phyloP scores from a whole-genome alignment of 2,797 vertebrate species.

The Paedocypris micromegethes region DNA sequence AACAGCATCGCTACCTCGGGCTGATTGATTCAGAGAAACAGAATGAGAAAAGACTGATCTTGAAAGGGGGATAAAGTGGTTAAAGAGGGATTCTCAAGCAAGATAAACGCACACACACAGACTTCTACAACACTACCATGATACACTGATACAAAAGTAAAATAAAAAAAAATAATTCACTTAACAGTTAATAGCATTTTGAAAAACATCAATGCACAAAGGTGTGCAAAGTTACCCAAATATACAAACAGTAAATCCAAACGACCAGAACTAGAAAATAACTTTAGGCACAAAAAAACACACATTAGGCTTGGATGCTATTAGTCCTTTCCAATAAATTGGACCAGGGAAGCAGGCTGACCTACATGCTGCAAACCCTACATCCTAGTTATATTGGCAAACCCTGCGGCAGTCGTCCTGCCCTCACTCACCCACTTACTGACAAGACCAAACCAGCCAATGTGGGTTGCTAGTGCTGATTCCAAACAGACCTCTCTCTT shows the following conservation, averaged over 20 bases:
- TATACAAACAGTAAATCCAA: too few relatives aligned
- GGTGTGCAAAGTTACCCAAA: too few relatives aligned
- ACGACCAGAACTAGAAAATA: too few relatives aligned
- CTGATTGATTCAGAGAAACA: slow-evolving; percentile 24
- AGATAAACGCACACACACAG: too few relatives aligned
- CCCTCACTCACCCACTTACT: slow-evolving; percentile 48
- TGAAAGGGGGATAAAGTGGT: too few relatives aligned
- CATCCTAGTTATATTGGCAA: slow-evolving; percentile 60
- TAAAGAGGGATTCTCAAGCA: too few relatives aligned
- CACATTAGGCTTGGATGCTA: slow-evolving; percentile 3
- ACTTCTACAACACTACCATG: too few relatives aligned
- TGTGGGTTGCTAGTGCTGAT: slow-evolving; percentile 58
- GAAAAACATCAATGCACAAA: too few relatives aligned
- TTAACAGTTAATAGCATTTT: too few relatives aligned
- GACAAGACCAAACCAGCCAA: slow-evolving; percentile 49
- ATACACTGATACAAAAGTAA: too few relatives aligned
- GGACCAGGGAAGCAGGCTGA: slow-evolving; percentile 56
- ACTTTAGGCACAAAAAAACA: background rate
- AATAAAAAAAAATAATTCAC: too few relatives aligned
- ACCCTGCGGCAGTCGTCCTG: slow-evolving; percentile 51
- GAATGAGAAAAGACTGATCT: slow-evolving; percentile 5
- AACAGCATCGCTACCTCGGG: slow-evolving; percentile 11
- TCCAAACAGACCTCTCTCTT: slow-evolving; percentile 34
- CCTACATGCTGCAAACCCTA: slow-evolving; percentile 68
- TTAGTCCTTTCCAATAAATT: slow-evolving; percentile 27